These are phyloP conservation scores for Drosophila kambysellisi DNA, from an alignment of 2,888 invertebrate species.

Conservation along the genomic window DNA sequence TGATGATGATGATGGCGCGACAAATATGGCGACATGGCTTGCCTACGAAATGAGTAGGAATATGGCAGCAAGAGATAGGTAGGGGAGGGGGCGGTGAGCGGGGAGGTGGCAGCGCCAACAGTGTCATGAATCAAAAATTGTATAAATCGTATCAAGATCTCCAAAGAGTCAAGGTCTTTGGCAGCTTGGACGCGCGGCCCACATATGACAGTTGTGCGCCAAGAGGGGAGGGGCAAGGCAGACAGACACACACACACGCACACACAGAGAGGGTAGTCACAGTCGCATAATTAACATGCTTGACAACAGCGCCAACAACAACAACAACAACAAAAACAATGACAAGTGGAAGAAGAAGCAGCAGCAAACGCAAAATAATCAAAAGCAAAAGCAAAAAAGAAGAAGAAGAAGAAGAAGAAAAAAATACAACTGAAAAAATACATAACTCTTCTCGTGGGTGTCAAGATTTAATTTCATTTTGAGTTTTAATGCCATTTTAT, in stretches of 20 bases:
- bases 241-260: not conserved
- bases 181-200: conserved; percentile 54
- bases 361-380: conserved; percentile 33
- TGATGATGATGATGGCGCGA: conserved; percentile 35
- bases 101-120: conserved; percentile 20
- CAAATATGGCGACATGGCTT: conserved; percentile 72
- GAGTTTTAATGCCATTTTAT: conserved; percentile 54
- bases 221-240: conserved; percentile 5
- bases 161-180: conserved; percentile 74
- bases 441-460: conserved; percentile 63
- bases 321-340: not conserved
- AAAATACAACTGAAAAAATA: conserved; percentile 22
- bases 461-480: conserved; percentile 58
- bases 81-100: not conserved
- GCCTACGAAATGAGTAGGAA: conserved; percentile 68
- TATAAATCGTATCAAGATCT: conserved; percentile 75
- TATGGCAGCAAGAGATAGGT: not conserved
- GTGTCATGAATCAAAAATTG: conserved; percentile 75
- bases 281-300: conserved; percentile 76
- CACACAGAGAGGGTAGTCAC: conserved; percentile 33
- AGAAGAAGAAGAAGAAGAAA: not conserved
- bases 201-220: conserved; percentile 36
- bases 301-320: conserved; percentile 45
- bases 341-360: conserved; percentile 20
- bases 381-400: conserved; percentile 22